A percentile compares a stretch with the other conserved stretches of the same genome.
Evolutionary conservation across 2,888 invertebrate genomes (phyloP).

Genomic region (Hirtodrosophila confusa): DNA sequence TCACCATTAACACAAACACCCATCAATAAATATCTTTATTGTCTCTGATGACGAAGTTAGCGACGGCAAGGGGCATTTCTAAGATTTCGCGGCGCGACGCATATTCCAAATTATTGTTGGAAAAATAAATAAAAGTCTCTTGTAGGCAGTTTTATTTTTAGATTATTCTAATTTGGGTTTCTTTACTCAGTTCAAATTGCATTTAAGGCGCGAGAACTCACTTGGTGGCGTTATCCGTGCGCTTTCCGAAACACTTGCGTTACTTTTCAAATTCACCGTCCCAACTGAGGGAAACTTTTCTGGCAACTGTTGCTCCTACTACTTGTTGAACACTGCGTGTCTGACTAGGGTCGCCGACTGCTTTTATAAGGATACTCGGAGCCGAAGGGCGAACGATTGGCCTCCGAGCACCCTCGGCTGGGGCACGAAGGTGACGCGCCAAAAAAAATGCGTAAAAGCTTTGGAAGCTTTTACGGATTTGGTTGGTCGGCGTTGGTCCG

Average conservation of each 20-base stretch:
- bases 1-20: conserved; percentile 5
- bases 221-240: conserved; percentile 20
- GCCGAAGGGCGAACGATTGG: conserved; percentile 25
- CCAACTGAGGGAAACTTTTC: not conserved
- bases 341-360: conserved; percentile 65
- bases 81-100: conserved; percentile 61
- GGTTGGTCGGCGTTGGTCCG: no score
- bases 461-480: conserved; percentile 55
- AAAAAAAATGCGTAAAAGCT: conserved; percentile 73
- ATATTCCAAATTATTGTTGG: conserved; percentile 1
- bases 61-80: conserved; percentile 66
- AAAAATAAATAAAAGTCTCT: conserved; percentile 1
- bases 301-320: conserved; percentile 79
- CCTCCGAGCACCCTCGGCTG: conserved; percentile 34
- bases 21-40: conserved; percentile 8
- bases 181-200: no score
- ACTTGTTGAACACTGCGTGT: conserved; percentile 84
- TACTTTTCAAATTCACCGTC: conserved; percentile 17
- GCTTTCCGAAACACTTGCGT: conserved; percentile 2
- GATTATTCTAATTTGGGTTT: not conserved
- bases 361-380: conserved; percentile 79
- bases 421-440: conserved; percentile 54
- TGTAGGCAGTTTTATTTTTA: not conserved
- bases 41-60: conserved; percentile 24
- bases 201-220: conserved; percentile 29